Percentiles rank a stretch among this genome's conserved stretches.
phyloP scores from a whole-genome alignment of 2,797 vertebrate genomes.

The Peromyscus eremicus region DNA sequence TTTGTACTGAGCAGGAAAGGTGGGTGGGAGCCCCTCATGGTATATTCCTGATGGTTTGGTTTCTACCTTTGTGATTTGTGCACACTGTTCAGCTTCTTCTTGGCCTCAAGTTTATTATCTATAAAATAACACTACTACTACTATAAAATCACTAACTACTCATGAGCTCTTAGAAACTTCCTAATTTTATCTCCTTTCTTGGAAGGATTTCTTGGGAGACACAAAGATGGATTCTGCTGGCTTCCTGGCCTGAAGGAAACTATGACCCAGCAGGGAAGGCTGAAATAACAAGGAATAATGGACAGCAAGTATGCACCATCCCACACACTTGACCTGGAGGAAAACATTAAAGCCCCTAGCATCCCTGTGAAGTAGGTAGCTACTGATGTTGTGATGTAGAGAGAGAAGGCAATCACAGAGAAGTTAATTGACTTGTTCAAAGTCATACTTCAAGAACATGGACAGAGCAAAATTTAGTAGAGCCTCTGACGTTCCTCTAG shows the following conservation, averaged over 20 bases:
- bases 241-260: not conserved
- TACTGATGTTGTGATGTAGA: not conserved
- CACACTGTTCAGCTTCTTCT: not conserved
- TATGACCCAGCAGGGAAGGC: not conserved
- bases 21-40: not conserved
- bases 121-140: too few species aligned
- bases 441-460: not conserved
- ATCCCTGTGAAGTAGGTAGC: not conserved
- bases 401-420: not conserved
- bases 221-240: not conserved
- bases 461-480: not conserved
- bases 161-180: not conserved
- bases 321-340: not conserved
- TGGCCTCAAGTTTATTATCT: not conserved
- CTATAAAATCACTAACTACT: not conserved
- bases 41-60: not conserved
- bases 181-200: conserved; percentile 5
- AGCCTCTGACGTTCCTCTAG: not conserved
- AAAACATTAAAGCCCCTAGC: not conserved
- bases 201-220: not conserved
- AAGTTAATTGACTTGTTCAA: not conserved
- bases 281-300: not conserved
- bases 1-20: not conserved
- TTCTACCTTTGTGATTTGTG: not conserved
- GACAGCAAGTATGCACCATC: not conserved